These are phyloP conservation scores for Tethea ocularis DNA, from an alignment of 2,888 invertebrate genomes.

Conservation along the genomic window DNA sequence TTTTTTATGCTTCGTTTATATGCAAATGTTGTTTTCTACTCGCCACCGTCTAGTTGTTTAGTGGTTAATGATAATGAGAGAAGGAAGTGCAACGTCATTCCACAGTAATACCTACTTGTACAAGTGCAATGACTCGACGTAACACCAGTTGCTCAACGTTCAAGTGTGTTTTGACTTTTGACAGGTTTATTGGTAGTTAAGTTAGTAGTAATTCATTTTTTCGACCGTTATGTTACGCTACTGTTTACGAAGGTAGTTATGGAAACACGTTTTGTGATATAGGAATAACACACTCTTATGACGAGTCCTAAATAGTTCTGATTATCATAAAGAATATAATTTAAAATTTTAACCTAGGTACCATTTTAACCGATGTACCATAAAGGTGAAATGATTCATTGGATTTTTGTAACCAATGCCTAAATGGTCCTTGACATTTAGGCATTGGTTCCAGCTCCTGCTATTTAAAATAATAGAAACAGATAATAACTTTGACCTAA, in stretches of 20 bases:
- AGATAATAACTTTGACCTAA: background rate
- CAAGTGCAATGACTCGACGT: conserved; percentile 49
- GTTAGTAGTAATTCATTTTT: background rate
- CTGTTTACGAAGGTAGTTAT: background rate
- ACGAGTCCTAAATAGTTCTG: background rate
- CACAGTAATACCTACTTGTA: conserved; percentile 2
- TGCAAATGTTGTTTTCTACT: conserved; percentile 30
- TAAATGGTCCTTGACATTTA: no score
- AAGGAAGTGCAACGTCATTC: conserved; percentile 22
- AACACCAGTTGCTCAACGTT: conserved; percentile 52
- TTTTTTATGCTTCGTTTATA: conserved; percentile 29
- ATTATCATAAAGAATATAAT: background rate
- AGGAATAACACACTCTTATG: background rate
- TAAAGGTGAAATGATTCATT: conserved; percentile 1
- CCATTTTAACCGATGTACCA: background rate
- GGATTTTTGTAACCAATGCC: background rate
- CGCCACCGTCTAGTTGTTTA: conserved; percentile 20
- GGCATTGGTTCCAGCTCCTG: no score
- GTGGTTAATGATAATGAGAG: conserved; percentile 20
- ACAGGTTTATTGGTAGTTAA: conserved; percentile 43
- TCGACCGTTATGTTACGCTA: conserved; percentile 6
- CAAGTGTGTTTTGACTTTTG: conserved; percentile 37
- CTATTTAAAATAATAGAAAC: background rate
- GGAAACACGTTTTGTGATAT: background rate
- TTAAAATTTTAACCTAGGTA: background rate